Evolutionary conservation across 35 echinoderm and acorn worm genomes (phyloP), one percentile per base, ranked within the genome.

Genomic region (Ophiothrix spiculata): DNA sequence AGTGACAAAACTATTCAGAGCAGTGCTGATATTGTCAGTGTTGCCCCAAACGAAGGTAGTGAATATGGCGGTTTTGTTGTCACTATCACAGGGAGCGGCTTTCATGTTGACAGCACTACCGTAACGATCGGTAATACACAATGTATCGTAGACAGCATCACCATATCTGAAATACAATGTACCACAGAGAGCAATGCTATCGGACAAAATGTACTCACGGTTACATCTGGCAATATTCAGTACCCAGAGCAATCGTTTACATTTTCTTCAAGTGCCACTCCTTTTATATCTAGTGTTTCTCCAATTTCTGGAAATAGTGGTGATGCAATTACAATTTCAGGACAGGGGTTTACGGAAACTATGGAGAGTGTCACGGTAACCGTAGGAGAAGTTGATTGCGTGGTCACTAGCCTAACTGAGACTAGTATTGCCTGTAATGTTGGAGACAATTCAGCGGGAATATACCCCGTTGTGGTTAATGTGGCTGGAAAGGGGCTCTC

Each of bases 41-140:
- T 98, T n/a, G 34, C 40, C 0, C 95, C 95, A 75, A 37, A 35
- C 37, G 25, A n/a, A 0, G 95, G 95, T 16, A 94, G 95, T 69
- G 91, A 15, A 35, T 46, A 83, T 31, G 95, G 95, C 11, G 95
- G 95, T 16, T 89, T 91, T 54, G 31, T 77, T 13, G 64, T 98
- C 35, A 98, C 91, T 1, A 89, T 98, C 74, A 19, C 14, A 32
- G 95, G 95, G 35, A 98, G 85, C 35, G 95, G 95, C 35, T 98
- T 98, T 63, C 33, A 89, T 42, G 56, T 33, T 0, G 88, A 83
- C 4, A 42, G 81, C 46, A 91, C 87, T 1, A 16, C 10, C 0
- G 92, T 98, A 0, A 38, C 39, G 4, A 88, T 98, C 19, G 83
- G 39, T 40, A 76, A 73, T 37, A 82, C 39, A 38, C 63, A 77